These are phyloP conservation scores for Trisateles emortualis DNA, from an alignment of 2,888 invertebrate species.

Conservation along the genomic window DNA sequence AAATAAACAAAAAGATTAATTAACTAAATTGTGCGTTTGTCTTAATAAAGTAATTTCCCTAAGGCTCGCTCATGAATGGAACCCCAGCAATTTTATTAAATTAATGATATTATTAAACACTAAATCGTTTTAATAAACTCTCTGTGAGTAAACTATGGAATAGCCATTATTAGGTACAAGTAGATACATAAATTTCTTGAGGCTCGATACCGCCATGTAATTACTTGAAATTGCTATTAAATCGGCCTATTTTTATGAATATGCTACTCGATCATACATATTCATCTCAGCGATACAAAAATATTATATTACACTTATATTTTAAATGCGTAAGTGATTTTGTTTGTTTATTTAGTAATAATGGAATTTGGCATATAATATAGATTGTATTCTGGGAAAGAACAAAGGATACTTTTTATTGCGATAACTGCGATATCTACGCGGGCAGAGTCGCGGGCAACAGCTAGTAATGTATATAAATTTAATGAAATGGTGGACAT, in stretches of 20 bases:
- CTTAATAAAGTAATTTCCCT: conserved; percentile 59
- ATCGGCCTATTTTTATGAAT: conserved; percentile 32
- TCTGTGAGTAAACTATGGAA: conserved; percentile 54
- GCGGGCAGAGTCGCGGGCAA: no score
- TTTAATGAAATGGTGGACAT: background rate
- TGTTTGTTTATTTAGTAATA: no score
- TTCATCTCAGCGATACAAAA: no score
- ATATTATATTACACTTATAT: background rate
- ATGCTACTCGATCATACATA: conserved; percentile 21
- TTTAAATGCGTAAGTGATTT: no score
- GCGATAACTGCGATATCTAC: no score
- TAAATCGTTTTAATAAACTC: conserved; percentile 72
- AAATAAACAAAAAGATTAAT: no score
- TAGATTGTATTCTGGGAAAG: no score
- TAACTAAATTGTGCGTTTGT: conserved; percentile 25
- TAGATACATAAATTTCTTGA: conserved; percentile 50
- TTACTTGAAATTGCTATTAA: conserved; percentile 13
- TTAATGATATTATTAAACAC: conserved; percentile 71
- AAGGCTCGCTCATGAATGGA: conserved; percentile 47
- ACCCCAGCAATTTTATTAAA: conserved; percentile 66
- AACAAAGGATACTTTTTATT: no score
- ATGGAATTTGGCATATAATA: no score
- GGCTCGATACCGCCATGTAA: conserved; percentile 38
- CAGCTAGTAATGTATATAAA: no score
- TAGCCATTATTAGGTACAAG: conserved; percentile 66